Evolutionary conservation across 2,888 invertebrate species (phyloP).

Genomic region (Microplitis manilae): DNA sequence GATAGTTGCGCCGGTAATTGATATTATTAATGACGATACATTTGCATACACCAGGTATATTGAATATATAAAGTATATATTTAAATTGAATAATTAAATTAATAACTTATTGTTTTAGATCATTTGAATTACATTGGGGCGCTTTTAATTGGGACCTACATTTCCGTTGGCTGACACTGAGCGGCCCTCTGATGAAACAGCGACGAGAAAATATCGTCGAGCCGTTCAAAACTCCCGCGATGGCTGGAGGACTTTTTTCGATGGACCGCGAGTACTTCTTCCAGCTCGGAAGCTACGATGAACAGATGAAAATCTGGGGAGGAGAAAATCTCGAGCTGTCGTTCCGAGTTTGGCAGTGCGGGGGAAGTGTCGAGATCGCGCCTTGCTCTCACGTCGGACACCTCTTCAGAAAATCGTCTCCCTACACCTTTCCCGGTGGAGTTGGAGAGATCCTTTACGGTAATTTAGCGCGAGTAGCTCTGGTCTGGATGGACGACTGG

Average conservation of each 20-base stretch:
- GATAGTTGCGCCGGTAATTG: constrained; percentile 89
- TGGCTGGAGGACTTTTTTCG: constrained; percentile 96
- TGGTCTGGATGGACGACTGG: constrained; percentile 99
- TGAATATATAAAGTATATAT: not conserved
- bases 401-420: constrained; percentile 92
- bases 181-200: constrained; percentile 77
- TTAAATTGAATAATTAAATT: too few species aligned
- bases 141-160: constrained; percentile 99
- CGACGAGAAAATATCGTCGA: constrained; percentile 78
- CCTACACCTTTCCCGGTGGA: constrained; percentile 96
- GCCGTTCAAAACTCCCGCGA: constrained; percentile 87
- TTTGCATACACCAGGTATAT: constrained; percentile 83
- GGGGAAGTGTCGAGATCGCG: constrained; percentile 90
- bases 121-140: constrained; percentile 97
- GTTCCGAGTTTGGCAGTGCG: constrained; percentile 97
- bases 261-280: constrained; percentile 90
- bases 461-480: constrained; percentile 93
- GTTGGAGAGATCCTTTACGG: constrained; percentile 88
- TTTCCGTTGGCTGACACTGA: constrained; percentile 88
- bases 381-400: constrained; percentile 96
- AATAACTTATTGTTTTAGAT: constrained; percentile 74
- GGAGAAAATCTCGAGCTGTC: constrained; percentile 98
- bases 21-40: constrained; percentile 95
- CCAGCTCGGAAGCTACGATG: constrained; percentile 84
- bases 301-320: constrained; percentile 92